Evolutionary conservation across 2,797 vertebrate genomes (phyloP).

Genomic region (Gallinago nigripennis): DNA sequence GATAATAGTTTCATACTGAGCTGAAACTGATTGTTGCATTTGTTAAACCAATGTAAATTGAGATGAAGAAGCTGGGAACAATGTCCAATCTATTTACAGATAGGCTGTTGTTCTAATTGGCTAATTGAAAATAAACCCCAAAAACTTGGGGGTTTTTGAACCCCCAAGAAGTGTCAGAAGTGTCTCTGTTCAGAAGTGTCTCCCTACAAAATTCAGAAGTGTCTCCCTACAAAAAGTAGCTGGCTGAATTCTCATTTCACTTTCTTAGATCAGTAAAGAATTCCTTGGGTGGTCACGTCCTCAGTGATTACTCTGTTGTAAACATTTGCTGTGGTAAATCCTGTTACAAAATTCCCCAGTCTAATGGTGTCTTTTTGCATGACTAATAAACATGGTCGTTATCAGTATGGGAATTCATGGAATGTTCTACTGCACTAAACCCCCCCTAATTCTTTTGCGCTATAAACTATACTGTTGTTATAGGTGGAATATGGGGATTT

Average conservation of each 20-base stretch:
- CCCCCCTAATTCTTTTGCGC: not conserved
- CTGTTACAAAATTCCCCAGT: not conserved
- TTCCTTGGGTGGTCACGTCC: not conserved
- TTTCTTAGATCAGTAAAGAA: not conserved
- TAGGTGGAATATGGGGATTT: slow-evolving; percentile 92
- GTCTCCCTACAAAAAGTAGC: not conserved
- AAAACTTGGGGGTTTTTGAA: not conserved
- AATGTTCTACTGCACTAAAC: not conserved
- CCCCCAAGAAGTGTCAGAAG: too few species aligned
- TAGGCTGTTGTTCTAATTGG: not conserved
- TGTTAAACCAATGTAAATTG: not conserved
- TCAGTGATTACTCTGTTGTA: not conserved
- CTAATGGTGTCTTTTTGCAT: not conserved
- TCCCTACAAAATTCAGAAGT: not conserved
- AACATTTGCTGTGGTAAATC: not conserved
- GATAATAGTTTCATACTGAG: not conserved
- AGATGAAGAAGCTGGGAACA: not conserved
- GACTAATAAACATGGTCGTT: not conserved
- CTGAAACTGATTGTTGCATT: not conserved
- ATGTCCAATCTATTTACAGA: not conserved
- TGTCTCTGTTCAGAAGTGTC: too few species aligned
- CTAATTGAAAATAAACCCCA: not conserved
- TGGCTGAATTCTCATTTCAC: not conserved
- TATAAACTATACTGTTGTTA: not conserved
- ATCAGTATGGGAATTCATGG: not conserved